Conservation (phyloP, 2,797 vertebrate genomes). For the Pteronotus mesoamericanus region DNA sequence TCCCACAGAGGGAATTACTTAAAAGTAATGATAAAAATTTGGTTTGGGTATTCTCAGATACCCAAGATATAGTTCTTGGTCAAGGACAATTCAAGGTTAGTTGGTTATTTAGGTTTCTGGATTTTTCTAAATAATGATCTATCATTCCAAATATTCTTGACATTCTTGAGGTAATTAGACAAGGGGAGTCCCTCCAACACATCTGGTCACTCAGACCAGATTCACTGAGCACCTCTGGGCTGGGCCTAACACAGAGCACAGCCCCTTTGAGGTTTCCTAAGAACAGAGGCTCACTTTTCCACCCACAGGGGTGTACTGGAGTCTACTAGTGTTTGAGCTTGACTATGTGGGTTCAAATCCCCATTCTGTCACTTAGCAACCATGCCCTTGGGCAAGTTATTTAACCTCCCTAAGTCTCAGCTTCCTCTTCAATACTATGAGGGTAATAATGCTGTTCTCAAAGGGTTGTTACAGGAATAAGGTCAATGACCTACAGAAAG, state of each 20-base stretch:
- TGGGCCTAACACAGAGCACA: not conserved
- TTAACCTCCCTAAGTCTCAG: not conserved
- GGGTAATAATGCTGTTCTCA: not conserved
- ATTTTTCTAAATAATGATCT: not conserved
- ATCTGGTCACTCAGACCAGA: not conserved
- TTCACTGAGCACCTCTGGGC: not conserved
- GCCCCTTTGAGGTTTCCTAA: not conserved
- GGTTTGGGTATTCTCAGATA: not conserved
- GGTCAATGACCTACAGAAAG: not conserved
- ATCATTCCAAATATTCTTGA: not conserved
- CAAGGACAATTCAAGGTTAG: not conserved
- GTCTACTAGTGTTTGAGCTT: not conserved
- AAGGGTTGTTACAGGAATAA: not conserved
- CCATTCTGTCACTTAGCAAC: not conserved
- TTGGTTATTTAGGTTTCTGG: not conserved
- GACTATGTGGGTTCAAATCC: not conserved
- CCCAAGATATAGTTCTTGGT: not conserved
- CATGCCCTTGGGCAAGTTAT: not conserved
- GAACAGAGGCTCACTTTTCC: not conserved
- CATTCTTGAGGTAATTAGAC: not conserved
- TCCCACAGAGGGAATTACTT: not conserved
- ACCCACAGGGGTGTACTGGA: not conserved
- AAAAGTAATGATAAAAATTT: not conserved
- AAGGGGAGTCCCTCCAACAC: not conserved
- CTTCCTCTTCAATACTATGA: not conserved